Percentiles rank a stretch among this genome's conserved stretches.
These are phyloP conservation scores for Gymnopithys bicolor DNA, from an alignment of 2,797 vertebrate genomes.

Conservation along the genomic window DNA sequence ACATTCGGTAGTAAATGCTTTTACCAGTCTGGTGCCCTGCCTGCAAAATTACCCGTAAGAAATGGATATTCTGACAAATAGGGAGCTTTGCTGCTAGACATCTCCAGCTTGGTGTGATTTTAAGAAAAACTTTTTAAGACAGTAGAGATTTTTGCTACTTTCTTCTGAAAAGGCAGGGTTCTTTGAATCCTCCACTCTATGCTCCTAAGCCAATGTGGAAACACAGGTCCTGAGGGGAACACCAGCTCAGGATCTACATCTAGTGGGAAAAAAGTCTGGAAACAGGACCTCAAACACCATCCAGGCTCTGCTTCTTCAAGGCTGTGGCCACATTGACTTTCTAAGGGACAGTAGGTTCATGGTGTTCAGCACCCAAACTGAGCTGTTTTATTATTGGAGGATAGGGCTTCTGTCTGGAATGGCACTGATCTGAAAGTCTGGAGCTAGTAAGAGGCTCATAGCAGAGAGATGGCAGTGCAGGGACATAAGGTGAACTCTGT, in stretches of 20 bases:
- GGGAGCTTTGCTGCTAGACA: background rate
- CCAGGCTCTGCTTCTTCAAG: rapidly evolving
- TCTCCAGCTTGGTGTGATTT: background rate
- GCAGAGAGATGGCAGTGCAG: rapidly evolving
- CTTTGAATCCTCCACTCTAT: background rate
- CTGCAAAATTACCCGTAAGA: background rate
- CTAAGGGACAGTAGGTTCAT: background rate
- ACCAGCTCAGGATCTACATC: background rate
- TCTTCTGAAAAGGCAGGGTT: background rate
- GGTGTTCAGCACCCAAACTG: background rate
- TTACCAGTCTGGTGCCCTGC: background rate
- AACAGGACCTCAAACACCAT: background rate
- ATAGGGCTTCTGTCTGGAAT: background rate
- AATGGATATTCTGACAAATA: background rate
- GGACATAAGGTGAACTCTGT: background rate
- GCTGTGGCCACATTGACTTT: background rate
- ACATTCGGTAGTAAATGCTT: background rate
- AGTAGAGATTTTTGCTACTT: background rate
- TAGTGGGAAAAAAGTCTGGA: background rate
- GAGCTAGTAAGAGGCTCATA: background rate
- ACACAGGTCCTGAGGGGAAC: background rate
- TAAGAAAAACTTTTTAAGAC: background rate
- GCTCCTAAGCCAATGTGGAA: background rate
- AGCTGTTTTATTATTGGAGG: background rate
- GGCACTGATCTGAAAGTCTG: background rate